phyloP scores from a whole-genome alignment of 2,113 vertebrate genomes.

The Otolemur garnettii region DNA sequence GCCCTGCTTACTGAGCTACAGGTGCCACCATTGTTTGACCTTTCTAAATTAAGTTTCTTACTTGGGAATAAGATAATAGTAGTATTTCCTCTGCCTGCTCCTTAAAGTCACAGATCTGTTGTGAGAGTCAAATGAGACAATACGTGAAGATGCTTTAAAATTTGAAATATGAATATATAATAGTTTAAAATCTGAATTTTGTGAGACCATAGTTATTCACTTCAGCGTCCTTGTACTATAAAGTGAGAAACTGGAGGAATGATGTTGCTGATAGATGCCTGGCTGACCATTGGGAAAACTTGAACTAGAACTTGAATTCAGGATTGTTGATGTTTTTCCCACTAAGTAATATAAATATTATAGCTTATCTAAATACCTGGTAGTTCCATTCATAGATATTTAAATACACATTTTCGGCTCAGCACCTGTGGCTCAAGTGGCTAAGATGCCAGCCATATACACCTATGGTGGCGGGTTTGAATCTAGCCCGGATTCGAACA shows the following conservation, averaged over 20 bases:
- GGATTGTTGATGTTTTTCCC: not conserved
- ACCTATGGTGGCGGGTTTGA: no score
- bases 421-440: no score
- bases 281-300: not conserved
- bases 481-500: no score
- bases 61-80: not conserved
- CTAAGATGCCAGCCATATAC: no score
- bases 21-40: not conserved
- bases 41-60: slow-evolving; percentile 12
- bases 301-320: not conserved
- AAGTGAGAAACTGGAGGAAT: not conserved
- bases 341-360: not conserved
- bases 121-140: not conserved
- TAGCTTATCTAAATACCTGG: not conserved
- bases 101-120: not conserved
- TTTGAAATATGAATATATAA: not conserved
- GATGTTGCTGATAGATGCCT: not conserved
- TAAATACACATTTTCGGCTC: not conserved
- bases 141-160: not conserved
- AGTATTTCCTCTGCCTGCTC: not conserved
- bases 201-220: not conserved
- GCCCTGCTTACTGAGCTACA: no score
- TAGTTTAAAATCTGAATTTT: slow-evolving; percentile 42
- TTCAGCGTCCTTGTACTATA: not conserved
- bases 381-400: not conserved